Evolutionary conservation across 2,888 invertebrate species (phyloP).

Genomic region (Amphipyra berbera): DNA sequence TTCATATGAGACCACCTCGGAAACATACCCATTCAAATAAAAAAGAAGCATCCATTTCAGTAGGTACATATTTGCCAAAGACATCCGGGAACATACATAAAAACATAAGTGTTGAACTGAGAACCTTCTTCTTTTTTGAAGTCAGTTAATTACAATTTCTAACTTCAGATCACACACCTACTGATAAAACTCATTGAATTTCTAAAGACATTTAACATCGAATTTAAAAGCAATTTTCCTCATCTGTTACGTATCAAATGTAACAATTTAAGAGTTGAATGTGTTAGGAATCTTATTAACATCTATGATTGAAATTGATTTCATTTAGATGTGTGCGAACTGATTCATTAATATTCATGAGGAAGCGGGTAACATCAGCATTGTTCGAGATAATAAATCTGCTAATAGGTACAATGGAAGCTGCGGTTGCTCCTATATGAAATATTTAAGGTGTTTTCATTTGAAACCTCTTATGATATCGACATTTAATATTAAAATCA

Average conservation of each 20-base stretch:
- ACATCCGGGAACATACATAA: no score
- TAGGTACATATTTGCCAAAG: no score
- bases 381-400: slow-evolving; percentile 20
- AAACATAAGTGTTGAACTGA: no score
- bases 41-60: no score
- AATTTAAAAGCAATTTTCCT: background rate
- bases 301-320: slow-evolving; percentile 32
- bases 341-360: slow-evolving; percentile 39
- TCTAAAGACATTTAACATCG: background rate
- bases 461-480: background rate
- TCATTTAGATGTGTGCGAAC: slow-evolving; percentile 11
- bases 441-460: slow-evolving; percentile 9
- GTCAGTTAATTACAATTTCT: background rate
- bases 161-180: background rate
- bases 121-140: no score
- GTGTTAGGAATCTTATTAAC: slow-evolving; percentile 18
- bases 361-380: slow-evolving; percentile 11
- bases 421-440: slow-evolving; percentile 7
- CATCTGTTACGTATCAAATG: slow-evolving; percentile 2
- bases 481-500: no score
- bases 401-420: slow-evolving; percentile 24
- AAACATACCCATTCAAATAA: no score
- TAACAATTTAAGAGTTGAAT: background rate
- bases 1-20: no score
- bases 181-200: background rate